These are phyloP conservation scores for Temnothorax longispinosus DNA, from an alignment of 1,140 invertebrate genomes.

Conservation along the genomic window DNA sequence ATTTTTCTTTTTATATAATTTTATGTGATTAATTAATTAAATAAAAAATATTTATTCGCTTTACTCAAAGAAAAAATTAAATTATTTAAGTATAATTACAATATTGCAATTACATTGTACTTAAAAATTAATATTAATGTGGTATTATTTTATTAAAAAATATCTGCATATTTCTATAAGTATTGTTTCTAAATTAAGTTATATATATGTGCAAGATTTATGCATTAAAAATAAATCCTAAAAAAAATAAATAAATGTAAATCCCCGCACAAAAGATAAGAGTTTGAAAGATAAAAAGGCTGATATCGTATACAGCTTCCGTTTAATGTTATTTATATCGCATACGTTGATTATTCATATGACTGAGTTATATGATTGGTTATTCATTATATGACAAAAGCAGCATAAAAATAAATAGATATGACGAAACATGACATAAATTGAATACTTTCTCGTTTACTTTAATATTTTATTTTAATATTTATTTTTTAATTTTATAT, in stretches of 20 bases:
- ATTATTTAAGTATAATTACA: conserved; percentile 5
- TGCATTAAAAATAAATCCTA: background rate
- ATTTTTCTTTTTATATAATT: background rate
- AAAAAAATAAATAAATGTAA: background rate
- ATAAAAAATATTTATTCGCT: background rate
- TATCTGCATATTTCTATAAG: background rate
- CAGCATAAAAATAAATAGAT: background rate
- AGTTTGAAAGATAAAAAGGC: background rate
- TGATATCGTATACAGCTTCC: conserved; percentile 11
- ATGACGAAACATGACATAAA: background rate
- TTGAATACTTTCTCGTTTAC: background rate
- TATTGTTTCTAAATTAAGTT: background rate
- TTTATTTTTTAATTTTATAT: background rate
- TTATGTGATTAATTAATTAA: background rate
- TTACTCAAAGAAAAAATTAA: background rate
- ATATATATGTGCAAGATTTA: background rate
- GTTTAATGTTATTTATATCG: background rate
- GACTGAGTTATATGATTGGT: too few species aligned
- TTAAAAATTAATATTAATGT: background rate
- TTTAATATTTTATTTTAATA: background rate
- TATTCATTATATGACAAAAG: background rate
- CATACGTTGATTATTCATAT: background rate
- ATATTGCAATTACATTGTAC: background rate
- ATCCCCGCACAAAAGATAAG: background rate
- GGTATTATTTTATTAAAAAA: background rate